Conservation (phyloP, 92 coral and sea anemone species). For the Isaurus tuberculatus region DNA sequence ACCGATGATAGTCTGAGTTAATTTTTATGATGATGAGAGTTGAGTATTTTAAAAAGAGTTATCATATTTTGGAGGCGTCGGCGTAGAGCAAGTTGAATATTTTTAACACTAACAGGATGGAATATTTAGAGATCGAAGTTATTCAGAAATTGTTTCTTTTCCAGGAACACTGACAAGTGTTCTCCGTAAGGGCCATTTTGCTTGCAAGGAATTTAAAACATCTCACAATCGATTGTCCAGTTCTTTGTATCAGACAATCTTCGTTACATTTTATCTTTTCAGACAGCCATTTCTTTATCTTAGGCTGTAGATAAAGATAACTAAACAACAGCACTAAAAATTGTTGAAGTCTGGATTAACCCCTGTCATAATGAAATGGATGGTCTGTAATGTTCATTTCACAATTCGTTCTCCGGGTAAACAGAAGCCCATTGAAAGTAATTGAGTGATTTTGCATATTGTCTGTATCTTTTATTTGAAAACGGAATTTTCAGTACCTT, state of each 20-base stretch:
- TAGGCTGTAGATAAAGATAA: background rate
- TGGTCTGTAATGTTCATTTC: background rate
- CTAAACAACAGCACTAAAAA: background rate
- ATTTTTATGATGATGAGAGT: background rate
- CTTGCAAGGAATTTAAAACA: constrained; percentile 12
- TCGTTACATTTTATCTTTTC: background rate
- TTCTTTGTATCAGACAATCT: constrained; percentile 5
- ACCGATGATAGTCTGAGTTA: background rate
- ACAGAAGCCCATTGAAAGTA: background rate
- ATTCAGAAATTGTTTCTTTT: background rate
- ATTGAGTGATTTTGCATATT: background rate
- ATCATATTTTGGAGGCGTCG: constrained; percentile 13
- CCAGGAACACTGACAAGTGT: background rate
- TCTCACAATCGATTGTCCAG: constrained; percentile 31
- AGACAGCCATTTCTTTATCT: background rate
- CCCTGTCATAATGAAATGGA: constrained; percentile 3
- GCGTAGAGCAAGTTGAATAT: background rate
- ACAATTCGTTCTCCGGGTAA: background rate
- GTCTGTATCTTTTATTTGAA: background rate
- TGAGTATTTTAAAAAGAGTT: background rate
- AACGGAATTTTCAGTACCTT: background rate
- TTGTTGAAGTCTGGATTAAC: background rate
- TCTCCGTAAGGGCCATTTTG: background rate
- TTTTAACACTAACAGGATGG: background rate
- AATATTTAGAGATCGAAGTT: background rate